phyloP scores from a whole-genome alignment of 1,140 invertebrate species.

The Musca vetustissima region DNA sequence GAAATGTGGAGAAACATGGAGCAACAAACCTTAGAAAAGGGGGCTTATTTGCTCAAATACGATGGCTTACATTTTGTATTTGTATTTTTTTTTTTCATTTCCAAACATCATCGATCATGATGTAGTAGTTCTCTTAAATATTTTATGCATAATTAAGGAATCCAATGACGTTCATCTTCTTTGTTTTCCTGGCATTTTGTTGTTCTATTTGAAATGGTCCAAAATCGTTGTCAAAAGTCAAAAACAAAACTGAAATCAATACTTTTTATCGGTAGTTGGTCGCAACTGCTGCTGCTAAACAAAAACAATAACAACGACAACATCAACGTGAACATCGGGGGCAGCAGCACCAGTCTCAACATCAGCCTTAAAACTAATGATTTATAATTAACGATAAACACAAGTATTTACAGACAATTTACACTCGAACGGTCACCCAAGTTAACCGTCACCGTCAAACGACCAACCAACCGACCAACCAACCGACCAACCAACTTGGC shows the following conservation, averaged over 20 bases:
- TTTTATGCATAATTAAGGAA: slow-evolving; percentile 8
- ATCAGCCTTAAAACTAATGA: background rate
- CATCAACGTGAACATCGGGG: no score
- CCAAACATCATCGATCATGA: slow-evolving; percentile 4
- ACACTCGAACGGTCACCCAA: background rate
- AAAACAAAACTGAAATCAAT: background rate
- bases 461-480: no score
- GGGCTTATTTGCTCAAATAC: background rate
- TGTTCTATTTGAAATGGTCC: background rate
- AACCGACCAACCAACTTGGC: slow-evolving; percentile 1
- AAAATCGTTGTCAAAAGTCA: background rate
- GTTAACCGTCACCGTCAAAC: background rate
- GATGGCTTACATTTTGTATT: background rate
- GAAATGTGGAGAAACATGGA: background rate
- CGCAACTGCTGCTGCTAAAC: no score
- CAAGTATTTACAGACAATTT: slow-evolving; percentile 17
- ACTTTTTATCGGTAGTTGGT: slow-evolving; percentile 1
- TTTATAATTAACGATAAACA: slow-evolving; percentile 17
- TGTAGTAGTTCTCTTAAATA: background rate
- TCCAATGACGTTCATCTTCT: background rate
- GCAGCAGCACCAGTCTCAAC: background rate
- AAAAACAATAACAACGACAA: no score
- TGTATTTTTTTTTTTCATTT: background rate
- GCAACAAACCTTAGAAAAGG: background rate
- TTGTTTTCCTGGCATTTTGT: background rate